These are phyloP conservation scores for Odontesthes bonariensis DNA, from an alignment of 2,113 vertebrate genomes.

Conservation along the genomic window DNA sequence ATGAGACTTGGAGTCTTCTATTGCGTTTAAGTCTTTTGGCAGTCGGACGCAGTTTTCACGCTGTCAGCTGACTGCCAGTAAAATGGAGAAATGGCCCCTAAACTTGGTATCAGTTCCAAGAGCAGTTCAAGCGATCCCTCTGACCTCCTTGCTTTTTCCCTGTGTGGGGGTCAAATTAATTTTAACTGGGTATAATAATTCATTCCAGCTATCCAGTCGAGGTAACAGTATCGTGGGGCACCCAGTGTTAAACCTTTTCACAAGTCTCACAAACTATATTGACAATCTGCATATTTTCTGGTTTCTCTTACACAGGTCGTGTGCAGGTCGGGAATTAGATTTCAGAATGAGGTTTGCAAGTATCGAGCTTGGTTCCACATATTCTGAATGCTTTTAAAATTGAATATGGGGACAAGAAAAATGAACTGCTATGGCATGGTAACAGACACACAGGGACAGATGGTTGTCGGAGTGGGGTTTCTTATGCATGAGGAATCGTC, in stretches of 20 bases:
- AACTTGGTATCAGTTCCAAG: constrained; percentile 11
- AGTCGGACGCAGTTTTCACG: not conserved
- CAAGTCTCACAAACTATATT: constrained; percentile 36
- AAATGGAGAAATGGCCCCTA: constrained; percentile 4
- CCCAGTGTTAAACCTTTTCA: constrained; percentile 50
- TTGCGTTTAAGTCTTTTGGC: not conserved
- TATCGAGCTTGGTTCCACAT: constrained; percentile 49
- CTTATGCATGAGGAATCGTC: constrained; percentile 74
- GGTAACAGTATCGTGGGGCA: constrained; percentile 60
- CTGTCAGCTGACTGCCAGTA: not conserved
- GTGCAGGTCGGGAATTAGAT: constrained; percentile 53
- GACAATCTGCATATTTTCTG: constrained; percentile 57
- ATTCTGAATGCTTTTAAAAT: constrained; percentile 69
- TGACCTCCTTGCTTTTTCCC: constrained; percentile 49
- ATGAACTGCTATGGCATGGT: constrained; percentile 61
- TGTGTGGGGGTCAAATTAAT: constrained; percentile 39
- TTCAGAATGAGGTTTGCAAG: constrained; percentile 51
- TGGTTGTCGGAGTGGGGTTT: constrained; percentile 75
- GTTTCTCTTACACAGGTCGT: constrained; percentile 63
- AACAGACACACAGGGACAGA: constrained; percentile 77
- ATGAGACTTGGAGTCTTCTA: not conserved
- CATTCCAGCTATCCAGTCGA: constrained; percentile 46
- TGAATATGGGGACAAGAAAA: constrained; percentile 61
- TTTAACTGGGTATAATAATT: constrained; percentile 61
- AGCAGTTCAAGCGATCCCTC: constrained; percentile 25